Base-by-base conservation (phyloP, 2,113 vertebrate species). In the Lynx canadensis region DNA sequence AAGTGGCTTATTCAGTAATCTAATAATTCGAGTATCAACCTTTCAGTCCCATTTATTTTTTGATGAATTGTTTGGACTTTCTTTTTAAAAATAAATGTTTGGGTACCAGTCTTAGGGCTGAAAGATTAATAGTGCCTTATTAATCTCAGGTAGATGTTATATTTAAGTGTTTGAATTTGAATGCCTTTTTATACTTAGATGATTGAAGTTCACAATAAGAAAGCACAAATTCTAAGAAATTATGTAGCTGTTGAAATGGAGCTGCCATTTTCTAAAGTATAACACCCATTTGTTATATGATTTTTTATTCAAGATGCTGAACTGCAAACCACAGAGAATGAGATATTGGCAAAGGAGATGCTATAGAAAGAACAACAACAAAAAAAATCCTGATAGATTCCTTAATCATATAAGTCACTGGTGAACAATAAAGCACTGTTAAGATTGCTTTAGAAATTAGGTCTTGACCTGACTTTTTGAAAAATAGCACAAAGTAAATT, bases 401-500 rank as follows among this genome's bases (percentile, higher is more conserved):
- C 99, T 99, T 99, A 99, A 99, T 99, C 99, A 99, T 23, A 16
- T 96, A 98, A 98, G 98, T 97, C 93, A 69, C 97, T 96, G 94
- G 98, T 98, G 98, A 98, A 98, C 98, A 98, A 98, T 98, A 98
- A 98, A 98, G 96, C 94, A 95, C 90, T 93, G 92, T 84, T 98
- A 98, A 98, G 97, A 98, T 98, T 98, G 98, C 90, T 98, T 98
- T 97, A 99, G 98, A 99, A 99, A 99, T 99, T 99, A 99, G 99
- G 99, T 99, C 99, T 96, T 99, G 99, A 99, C 99, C 99, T 85
- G 94, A 98, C 98, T 98, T 99, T 98, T 99, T 99, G 98, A 99
- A 99, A 99, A 99, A 99, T 98, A 98, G 98, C 98, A 98, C 98
- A 98, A 98, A 98, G 98, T 98, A 99, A 99, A 99, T 99, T 99